Conservation (phyloP, 2,113 vertebrate genomes). For the Tachuris rubrigastra region DNA sequence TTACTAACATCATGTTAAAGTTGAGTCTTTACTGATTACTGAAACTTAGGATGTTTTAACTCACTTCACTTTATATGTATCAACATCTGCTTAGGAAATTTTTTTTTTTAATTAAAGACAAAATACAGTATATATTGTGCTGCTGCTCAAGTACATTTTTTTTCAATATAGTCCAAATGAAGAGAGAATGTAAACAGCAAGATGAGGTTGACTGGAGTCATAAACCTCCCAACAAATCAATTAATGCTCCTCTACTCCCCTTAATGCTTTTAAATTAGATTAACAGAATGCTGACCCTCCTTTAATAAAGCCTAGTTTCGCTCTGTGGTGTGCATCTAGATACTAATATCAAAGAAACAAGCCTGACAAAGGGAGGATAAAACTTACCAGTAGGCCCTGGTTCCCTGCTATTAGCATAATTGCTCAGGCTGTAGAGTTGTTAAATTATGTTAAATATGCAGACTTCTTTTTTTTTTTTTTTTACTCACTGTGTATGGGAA, state of each 20-base stretch:
- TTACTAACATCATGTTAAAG: not conserved
- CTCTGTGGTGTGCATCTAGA: conserved; percentile 52
- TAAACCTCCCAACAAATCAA: conserved; percentile 56
- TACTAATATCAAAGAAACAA: conserved; percentile 65
- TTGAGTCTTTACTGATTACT: not conserved
- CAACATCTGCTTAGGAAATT: not conserved
- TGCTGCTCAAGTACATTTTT: not conserved
- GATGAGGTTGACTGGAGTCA: conserved; percentile 15
- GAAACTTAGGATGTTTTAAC: not conserved
- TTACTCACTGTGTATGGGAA: not conserved
- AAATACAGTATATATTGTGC: not conserved
- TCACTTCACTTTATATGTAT: not conserved
- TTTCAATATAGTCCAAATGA: not conserved
- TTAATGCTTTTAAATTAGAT: conserved; percentile 64
- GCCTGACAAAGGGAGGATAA: conserved; percentile 49
- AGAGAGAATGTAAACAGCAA: not conserved
- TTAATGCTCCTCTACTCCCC: conserved; percentile 48
- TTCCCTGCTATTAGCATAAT: conserved; percentile 62
- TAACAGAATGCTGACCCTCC: conserved; percentile 51
- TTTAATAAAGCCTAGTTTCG: conserved; percentile 32
- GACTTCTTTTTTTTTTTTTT: not conserved
- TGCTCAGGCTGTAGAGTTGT: conserved; percentile 27
- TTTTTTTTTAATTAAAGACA: not conserved
- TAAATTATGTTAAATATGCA: conserved; percentile 53
- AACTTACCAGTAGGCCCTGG: conserved; percentile 30